A percentile compares a stretch with the other conserved stretches of the same genome.
phyloP scores from a whole-genome alignment of 2,113 vertebrate genomes.

The Rhinoderma darwinii region DNA sequence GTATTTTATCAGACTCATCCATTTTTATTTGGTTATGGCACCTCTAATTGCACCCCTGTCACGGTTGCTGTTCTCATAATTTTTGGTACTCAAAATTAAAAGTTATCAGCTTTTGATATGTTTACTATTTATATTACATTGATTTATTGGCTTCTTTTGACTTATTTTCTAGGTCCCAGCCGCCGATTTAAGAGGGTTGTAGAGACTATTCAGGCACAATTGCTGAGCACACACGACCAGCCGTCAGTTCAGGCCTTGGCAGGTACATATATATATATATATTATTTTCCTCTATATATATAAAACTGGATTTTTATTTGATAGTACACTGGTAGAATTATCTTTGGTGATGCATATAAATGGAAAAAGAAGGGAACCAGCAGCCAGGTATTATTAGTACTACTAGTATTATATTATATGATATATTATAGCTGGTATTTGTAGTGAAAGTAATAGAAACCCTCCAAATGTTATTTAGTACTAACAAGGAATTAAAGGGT shows the following conservation, averaged over 20 bases:
- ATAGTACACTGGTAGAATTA: not conserved
- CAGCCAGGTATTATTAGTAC: not conserved
- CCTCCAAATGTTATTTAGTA: not conserved
- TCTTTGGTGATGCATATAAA: not conserved
- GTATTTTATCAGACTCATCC: not conserved
- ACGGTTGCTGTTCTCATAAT: not conserved
- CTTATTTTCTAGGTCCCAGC: slow-evolving; percentile 79
- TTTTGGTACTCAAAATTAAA: not conserved
- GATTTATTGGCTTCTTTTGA: not conserved
- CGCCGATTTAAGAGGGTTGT: slow-evolving; percentile 92
- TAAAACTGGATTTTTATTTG: not conserved
- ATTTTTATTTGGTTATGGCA: not conserved
- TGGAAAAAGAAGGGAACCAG: not conserved
- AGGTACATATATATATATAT: slow-evolving; percentile 80
- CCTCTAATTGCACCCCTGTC: not conserved
- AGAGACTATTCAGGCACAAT: slow-evolving; percentile 92
- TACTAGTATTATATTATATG: not conserved
- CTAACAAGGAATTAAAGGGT: too few relatives aligned
- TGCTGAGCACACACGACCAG: slow-evolving; percentile 90
- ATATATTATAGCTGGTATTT: not conserved
- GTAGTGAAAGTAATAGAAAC: not conserved
- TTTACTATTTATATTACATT: not conserved
- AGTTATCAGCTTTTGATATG: not conserved
- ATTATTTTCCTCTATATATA: not conserved
- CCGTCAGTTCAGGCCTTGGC: slow-evolving; percentile 85